phyloP scores from a whole-genome alignment of 2,113 vertebrate genomes.

The Trachemys scripta region DNA sequence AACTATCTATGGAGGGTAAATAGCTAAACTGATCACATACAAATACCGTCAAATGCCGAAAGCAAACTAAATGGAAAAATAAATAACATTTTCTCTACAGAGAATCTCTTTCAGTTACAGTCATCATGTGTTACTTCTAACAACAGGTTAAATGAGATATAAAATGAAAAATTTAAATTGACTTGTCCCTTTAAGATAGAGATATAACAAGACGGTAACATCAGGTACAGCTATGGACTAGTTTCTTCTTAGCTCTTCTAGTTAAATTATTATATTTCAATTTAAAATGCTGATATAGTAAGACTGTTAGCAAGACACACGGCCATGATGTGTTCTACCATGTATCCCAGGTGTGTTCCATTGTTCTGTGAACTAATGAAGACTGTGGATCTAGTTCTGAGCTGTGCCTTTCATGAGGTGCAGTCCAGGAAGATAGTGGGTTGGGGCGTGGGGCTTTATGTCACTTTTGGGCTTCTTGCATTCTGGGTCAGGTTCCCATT shows the following conservation, averaged over 20 bases:
- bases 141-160: neutral
- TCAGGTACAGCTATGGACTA: neutral
- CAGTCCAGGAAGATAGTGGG: neutral
- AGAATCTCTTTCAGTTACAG: neutral
- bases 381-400: neutral
- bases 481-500: neutral
- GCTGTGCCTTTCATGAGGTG: neutral
- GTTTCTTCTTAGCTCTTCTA: neutral
- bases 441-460: neutral
- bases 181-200: neutral
- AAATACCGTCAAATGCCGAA: neutral
- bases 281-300: slow-evolving; percentile 14
- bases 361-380: neutral
- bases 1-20: neutral
- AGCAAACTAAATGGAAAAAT: neutral
- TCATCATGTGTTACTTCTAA: neutral
- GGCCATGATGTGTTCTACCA: neutral
- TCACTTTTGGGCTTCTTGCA: neutral
- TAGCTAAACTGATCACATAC: neutral
- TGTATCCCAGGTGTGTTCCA: neutral
- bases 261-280: neutral
- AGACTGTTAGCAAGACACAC: slow-evolving; percentile 2
- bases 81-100: neutral
- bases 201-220: neutral
- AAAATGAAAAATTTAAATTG: neutral